These are phyloP conservation scores for Zaprionus lachaisei DNA, from an alignment of 1,140 invertebrate genomes.

Conservation along the genomic window DNA sequence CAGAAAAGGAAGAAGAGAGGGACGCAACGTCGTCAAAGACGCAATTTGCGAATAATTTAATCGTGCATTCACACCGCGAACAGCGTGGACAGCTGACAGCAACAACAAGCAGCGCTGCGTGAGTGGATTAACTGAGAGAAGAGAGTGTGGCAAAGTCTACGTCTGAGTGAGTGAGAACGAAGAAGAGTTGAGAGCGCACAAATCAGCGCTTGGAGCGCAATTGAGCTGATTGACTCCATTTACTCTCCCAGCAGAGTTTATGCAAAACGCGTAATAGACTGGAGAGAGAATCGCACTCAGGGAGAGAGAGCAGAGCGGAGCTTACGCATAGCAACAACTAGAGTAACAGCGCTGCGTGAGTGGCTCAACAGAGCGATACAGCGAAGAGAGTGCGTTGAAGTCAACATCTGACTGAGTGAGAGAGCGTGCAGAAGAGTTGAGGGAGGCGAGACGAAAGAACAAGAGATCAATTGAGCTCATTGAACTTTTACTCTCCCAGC, in stretches of 20 bases:
- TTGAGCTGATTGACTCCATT: not conserved
- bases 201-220: too few species aligned
- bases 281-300: not conserved
- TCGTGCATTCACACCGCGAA: slow-evolving; percentile 69
- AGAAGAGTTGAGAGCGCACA: slow-evolving; percentile 19
- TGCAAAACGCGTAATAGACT: not conserved
- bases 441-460: not conserved
- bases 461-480: not conserved
- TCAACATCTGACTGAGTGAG: not conserved
- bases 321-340: not conserved
- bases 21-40: slow-evolving; percentile 43
- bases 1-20: slow-evolving; percentile 12
- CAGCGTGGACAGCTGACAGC: slow-evolving; percentile 8
- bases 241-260: not conserved
- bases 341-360: too few species aligned
- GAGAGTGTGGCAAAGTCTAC: not conserved
- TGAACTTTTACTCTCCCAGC: not conserved
- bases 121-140: slow-evolving; percentile 10
- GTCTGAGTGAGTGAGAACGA: not conserved
- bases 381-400: not conserved
- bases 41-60: slow-evolving; percentile 80
- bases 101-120: not conserved
- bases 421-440: slow-evolving; percentile 41
- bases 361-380: not conserved
- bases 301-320: not conserved